Percentiles rank a stretch among this genome's conserved stretches.
These are phyloP conservation scores for Edolisoma coerulescens DNA, from an alignment of 2,113 vertebrate species.

Conservation along the genomic window DNA sequence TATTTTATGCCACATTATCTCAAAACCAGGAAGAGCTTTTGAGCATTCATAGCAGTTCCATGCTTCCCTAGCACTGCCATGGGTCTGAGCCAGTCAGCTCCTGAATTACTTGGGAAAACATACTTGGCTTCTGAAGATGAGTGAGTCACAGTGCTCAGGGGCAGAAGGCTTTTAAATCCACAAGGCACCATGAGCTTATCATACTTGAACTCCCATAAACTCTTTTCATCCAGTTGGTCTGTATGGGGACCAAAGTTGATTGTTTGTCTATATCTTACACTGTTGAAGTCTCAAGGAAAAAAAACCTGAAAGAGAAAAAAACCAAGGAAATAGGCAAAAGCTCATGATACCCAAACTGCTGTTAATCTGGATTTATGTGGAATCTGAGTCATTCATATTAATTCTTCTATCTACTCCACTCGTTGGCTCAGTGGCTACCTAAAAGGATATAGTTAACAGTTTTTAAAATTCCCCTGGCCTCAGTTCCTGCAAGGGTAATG, in stretches of 20 bases:
- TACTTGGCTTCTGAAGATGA: background rate
- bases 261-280: background rate
- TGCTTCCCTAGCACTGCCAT: background rate
- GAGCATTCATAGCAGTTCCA: background rate
- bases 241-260: background rate
- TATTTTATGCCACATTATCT: background rate
- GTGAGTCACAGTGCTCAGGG: background rate
- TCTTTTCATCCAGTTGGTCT: background rate
- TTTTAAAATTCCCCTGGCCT: background rate
- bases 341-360: background rate
- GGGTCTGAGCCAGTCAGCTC: background rate
- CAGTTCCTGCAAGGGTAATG: background rate
- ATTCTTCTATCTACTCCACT: background rate
- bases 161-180: background rate
- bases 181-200: background rate
- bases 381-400: background rate
- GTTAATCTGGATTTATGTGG: background rate
- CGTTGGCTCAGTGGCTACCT: background rate
- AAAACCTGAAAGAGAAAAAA: rapidly evolving
- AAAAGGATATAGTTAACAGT: background rate
- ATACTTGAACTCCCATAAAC: background rate
- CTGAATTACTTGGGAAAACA: background rate
- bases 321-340: background rate
- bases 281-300: background rate
- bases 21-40: background rate